Evolutionary conservation across 2,797 vertebrate species (phyloP).

Genomic region (Thaleichthys pacificus): DNA sequence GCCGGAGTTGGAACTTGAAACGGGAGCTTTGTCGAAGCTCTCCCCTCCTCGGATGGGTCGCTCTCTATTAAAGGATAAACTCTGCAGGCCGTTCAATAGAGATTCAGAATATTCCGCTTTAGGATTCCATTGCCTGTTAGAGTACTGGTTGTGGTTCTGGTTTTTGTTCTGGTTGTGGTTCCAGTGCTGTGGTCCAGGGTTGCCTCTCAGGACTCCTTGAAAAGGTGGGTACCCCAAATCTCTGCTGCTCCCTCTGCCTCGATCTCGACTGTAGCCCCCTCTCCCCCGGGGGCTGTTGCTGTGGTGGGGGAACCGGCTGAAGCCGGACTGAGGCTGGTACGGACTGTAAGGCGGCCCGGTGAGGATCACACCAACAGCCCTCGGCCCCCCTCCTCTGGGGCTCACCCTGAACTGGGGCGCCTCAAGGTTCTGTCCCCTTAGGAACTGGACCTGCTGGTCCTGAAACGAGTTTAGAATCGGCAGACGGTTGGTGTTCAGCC

Average conservation of each 20-base stretch:
- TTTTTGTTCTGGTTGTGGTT: constrained; percentile 47
- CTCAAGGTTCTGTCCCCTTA: constrained; percentile 65
- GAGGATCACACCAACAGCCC: not conserved
- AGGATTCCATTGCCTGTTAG: constrained; percentile 32
- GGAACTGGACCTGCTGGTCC: constrained; percentile 74
- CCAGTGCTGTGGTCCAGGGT: constrained; percentile 23
- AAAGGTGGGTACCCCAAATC: constrained; percentile 23
- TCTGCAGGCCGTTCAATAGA: constrained; percentile 55
- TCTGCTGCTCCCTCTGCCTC: constrained; percentile 24
- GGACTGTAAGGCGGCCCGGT: constrained; percentile 4
- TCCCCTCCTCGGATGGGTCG: constrained; percentile 6
- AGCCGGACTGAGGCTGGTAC: constrained; percentile 43
- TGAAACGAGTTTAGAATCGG: constrained; percentile 58
- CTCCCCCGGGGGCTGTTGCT: constrained; percentile 43
- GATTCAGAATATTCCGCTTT: constrained; percentile 27
- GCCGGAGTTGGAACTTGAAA: not conserved
- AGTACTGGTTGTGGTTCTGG: constrained; percentile 30
- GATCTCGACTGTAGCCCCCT: constrained; percentile 48
- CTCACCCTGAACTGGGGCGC: constrained; percentile 60
- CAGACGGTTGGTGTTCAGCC: constrained; percentile 18
- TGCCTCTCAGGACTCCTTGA: constrained; percentile 24
- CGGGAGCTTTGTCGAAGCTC: constrained; percentile 2
- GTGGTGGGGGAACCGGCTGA: constrained; percentile 48
- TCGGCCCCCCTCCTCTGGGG: constrained; percentile 16
- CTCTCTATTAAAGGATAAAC: constrained; percentile 52